Evolutionary conservation across 2,113 vertebrate genomes (phyloP).

Genomic region (Brachirus orientalis): DNA sequence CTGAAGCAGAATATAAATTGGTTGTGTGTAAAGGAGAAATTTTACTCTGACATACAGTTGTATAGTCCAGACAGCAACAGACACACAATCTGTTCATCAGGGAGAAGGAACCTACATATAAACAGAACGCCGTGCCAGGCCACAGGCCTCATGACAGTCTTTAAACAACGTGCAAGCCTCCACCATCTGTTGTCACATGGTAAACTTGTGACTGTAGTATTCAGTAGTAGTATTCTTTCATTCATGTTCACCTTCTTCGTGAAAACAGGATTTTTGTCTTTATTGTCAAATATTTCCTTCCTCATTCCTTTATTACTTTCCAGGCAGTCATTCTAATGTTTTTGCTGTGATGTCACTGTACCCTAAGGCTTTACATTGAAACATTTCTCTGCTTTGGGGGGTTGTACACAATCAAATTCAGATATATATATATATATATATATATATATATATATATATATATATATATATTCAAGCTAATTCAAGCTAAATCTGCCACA

Average conservation of each 20-base stretch:
- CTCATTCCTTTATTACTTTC: too few species aligned
- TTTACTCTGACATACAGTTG: slow-evolving; percentile 4
- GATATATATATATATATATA: too few species aligned
- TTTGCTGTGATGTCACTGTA: slow-evolving; percentile 15
- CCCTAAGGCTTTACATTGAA: background rate
- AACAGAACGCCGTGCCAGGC: slow-evolving; percentile 35
- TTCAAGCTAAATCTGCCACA: slow-evolving; percentile 10
- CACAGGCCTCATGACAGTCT: background rate
- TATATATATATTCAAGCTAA: background rate
- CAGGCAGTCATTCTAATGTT: slow-evolving; percentile 13
- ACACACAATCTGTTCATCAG: slow-evolving; percentile 17
- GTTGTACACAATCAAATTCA: background rate
- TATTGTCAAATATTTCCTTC: background rate
- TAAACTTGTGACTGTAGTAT: slow-evolving; percentile 1
- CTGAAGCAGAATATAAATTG: slow-evolving; percentile 4
- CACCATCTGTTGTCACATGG: slow-evolving; percentile 11
- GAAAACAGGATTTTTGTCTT: background rate
- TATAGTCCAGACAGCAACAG: slow-evolving; percentile 5
- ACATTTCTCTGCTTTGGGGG: background rate
- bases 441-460: too few species aligned
- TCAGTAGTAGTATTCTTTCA: background rate
- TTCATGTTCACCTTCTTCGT: background rate
- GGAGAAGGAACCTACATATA: slow-evolving; percentile 27
- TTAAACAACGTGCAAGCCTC: background rate
- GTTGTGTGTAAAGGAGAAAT: background rate